Conservation (phyloP, 2,797 vertebrate genomes). For the Anolis apletophallus region DNA sequence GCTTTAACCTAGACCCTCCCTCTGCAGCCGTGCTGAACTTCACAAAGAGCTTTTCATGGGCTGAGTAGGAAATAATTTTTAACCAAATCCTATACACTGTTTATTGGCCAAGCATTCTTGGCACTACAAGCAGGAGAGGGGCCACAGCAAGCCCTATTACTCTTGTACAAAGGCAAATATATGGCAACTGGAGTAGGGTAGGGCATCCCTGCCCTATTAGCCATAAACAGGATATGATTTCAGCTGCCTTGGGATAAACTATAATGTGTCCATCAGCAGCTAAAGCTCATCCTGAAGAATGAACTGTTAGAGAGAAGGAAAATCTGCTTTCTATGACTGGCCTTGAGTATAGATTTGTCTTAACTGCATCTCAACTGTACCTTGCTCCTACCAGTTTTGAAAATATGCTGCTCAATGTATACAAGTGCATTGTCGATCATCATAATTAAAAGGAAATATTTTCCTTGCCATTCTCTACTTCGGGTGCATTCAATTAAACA, state of each 20-base stretch:
- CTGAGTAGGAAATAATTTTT: neutral
- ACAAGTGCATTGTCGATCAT: neutral
- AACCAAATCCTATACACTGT: neutral
- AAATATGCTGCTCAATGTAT: neutral
- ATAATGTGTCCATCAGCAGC: neutral
- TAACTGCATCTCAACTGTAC: neutral
- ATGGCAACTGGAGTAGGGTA: neutral
- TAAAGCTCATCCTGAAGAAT: neutral
- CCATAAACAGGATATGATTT: neutral
- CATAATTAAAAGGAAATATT: neutral
- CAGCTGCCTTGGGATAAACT: neutral
- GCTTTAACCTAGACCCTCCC: neutral
- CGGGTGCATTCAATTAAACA: slow-evolving; percentile 9
- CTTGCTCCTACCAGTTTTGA: neutral
- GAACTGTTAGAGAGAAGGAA: neutral
- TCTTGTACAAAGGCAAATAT: neutral
- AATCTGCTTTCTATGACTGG: neutral
- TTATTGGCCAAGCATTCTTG: neutral
- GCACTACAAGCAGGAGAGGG: no score
- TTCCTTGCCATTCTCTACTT: neutral
- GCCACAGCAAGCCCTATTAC: neutral
- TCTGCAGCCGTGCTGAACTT: neutral
- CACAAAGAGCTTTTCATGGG: slow-evolving; percentile 13
- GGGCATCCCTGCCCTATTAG: neutral
- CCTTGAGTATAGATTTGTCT: neutral